These are phyloP conservation scores for Parthenolecanium corni DNA, from an alignment of 2,888 invertebrate genomes.

Conservation along the genomic window DNA sequence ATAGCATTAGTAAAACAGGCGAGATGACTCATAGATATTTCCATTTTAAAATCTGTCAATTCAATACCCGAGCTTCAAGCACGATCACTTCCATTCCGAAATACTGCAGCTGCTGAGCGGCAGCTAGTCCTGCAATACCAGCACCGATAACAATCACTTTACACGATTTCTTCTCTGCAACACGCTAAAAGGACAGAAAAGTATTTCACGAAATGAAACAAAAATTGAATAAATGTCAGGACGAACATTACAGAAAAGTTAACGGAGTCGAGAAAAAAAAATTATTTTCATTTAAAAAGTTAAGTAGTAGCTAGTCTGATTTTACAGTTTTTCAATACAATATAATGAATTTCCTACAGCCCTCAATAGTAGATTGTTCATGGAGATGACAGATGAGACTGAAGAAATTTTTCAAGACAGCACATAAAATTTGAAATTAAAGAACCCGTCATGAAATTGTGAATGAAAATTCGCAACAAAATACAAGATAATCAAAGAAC, in stretches of 20 bases:
- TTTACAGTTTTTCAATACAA: too few relatives aligned
- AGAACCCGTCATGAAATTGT: too few relatives aligned
- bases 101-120: constrained; percentile 85
- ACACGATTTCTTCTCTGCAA: constrained; percentile 40
- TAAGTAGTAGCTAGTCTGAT: too few relatives aligned
- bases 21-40: not conserved
- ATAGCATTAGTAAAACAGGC: not conserved
- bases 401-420: too few relatives aligned
- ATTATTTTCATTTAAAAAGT: too few relatives aligned
- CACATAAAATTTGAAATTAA: too few relatives aligned
- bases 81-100: constrained; percentile 94
- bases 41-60: not conserved
- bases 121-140: constrained; percentile 88
- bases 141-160: constrained; percentile 55
- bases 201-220: not conserved
- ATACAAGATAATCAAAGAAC: too few relatives aligned
- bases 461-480: too few relatives aligned
- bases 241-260: not conserved
- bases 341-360: too few relatives aligned
- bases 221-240: not conserved
- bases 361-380: too few relatives aligned
- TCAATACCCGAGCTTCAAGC: constrained; percentile 54
- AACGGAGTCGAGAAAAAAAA: not conserved
- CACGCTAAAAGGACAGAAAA: constrained; percentile 3
- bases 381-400: too few relatives aligned